Evolutionary conservation across 1,140 invertebrate genomes (phyloP).

Genomic region (Pygmarrhopalites habei): DNA sequence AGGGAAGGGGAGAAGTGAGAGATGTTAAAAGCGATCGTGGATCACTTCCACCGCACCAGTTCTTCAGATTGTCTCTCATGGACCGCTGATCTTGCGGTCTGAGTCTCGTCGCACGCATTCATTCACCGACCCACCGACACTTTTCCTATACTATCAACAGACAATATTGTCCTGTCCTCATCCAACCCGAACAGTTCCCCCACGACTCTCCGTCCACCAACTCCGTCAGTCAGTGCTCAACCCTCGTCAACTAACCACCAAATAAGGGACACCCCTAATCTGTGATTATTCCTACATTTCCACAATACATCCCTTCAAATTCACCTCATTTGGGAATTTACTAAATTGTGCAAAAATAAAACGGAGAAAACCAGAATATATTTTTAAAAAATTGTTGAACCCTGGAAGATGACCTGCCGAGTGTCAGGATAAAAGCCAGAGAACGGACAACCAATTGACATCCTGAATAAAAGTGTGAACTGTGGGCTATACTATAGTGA

Average conservation of each 20-base stretch:
- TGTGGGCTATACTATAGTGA: too few relatives aligned
- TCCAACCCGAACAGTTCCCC: neutral
- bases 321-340: too few relatives aligned
- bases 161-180: slow-evolving; percentile 1
- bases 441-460: too few relatives aligned
- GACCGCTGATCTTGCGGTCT: slow-evolving; percentile 32
- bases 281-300: too few relatives aligned
- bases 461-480: too few relatives aligned
- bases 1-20: neutral
- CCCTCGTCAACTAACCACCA: neutral
- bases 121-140: neutral
- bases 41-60: slow-evolving; percentile 19
- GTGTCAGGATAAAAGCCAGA: too few relatives aligned
- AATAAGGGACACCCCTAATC: neutral
- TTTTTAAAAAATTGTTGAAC: too few relatives aligned
- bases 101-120: neutral
- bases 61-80: slow-evolving; percentile 26
- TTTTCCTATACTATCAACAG: neutral
- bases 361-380: too few relatives aligned
- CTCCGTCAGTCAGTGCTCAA: neutral
- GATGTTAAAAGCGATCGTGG: slow-evolving; percentile 24
- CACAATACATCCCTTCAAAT: too few relatives aligned
- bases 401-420: too few relatives aligned
- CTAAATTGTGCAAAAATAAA: too few relatives aligned
- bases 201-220: neutral